Conservation (phyloP, 2,888 invertebrate genomes). For the Vanessa cardui region DNA sequence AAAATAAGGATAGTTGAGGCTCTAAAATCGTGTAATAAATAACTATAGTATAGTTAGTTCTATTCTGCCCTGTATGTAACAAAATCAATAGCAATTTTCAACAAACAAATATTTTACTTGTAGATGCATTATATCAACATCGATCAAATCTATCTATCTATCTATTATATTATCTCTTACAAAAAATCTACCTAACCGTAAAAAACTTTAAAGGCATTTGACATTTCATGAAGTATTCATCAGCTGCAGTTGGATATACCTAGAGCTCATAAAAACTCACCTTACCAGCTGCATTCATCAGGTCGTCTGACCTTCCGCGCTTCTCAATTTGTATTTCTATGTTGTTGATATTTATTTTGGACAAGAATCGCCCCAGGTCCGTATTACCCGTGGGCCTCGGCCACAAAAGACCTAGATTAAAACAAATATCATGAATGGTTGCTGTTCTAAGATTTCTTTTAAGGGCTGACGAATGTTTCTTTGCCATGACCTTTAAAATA, state of each 20-base stretch:
- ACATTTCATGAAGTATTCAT: neutral
- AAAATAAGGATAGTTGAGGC: too few relatives aligned
- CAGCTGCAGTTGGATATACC: neutral
- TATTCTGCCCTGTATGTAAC: too few relatives aligned
- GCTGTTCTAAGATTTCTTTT: neutral
- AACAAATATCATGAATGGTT: neutral
- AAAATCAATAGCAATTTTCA: too few relatives aligned
- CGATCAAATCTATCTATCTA: too few relatives aligned
- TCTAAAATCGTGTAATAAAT: too few relatives aligned
- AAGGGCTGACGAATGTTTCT: neutral
- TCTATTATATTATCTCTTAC: too few relatives aligned
- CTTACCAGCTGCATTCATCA: conserved; percentile 59
- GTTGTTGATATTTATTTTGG: conserved; percentile 74
- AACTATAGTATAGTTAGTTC: too few relatives aligned
- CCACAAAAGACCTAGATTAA: conserved; percentile 79
- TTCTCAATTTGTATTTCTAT: conserved; percentile 73
- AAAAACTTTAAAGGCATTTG: neutral
- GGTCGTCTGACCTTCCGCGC: conserved; percentile 56
- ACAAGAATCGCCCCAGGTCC: conserved; percentile 79
- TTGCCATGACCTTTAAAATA: too few relatives aligned
- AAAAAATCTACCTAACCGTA: too few relatives aligned
- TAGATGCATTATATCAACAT: too few relatives aligned
- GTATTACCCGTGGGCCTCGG: conserved; percentile 84
- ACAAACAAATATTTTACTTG: too few relatives aligned
- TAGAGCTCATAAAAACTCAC: conserved; percentile 47